phyloP scores from a whole-genome alignment of 2,797 vertebrate genomes.

The Salarias fasciatus region DNA sequence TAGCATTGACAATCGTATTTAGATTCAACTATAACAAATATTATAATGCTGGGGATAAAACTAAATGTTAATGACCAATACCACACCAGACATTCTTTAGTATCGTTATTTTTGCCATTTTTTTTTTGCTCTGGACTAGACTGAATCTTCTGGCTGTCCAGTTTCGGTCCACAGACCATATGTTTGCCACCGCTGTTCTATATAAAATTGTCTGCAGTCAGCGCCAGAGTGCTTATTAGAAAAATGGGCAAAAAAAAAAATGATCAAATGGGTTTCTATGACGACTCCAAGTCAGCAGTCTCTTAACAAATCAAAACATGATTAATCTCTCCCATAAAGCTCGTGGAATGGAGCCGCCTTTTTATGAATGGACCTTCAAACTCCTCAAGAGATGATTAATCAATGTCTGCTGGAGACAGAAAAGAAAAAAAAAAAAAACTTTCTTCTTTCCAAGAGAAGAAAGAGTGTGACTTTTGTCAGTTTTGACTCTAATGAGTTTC shows the following conservation, averaged over 20 bases:
- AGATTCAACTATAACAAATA: too few species aligned
- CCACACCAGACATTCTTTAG: too few species aligned
- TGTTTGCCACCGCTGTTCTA: neutral
- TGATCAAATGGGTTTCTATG: slow-evolving; percentile 63
- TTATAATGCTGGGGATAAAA: too few species aligned
- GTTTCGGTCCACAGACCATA: too few species aligned
- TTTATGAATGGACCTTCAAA: slow-evolving; percentile 69
- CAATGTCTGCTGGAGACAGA: slow-evolving; percentile 47
- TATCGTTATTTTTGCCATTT: too few species aligned
- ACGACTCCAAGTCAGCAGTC: slow-evolving; percentile 70
- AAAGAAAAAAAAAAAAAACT: slow-evolving; percentile 16
- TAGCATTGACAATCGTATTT: too few species aligned
- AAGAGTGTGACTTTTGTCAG: slow-evolving; percentile 48
- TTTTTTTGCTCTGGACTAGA: too few species aligned
- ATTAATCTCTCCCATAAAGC: slow-evolving; percentile 71
- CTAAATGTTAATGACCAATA: too few species aligned
- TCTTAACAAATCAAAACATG: slow-evolving; percentile 74
- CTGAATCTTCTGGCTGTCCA: too few species aligned
- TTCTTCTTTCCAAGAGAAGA: slow-evolving; percentile 34
- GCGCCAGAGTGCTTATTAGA: slow-evolving; percentile 41
- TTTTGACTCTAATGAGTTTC: slow-evolving; percentile 48
- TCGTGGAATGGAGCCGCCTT: slow-evolving; percentile 40
- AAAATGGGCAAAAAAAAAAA: slow-evolving; percentile 29
- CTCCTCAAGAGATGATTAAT: slow-evolving; percentile 68
- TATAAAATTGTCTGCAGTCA: slow-evolving; percentile 41